Evolutionary conservation across 2,113 vertebrate genomes (phyloP).

Genomic region (Astatoreochromis straeleni): DNA sequence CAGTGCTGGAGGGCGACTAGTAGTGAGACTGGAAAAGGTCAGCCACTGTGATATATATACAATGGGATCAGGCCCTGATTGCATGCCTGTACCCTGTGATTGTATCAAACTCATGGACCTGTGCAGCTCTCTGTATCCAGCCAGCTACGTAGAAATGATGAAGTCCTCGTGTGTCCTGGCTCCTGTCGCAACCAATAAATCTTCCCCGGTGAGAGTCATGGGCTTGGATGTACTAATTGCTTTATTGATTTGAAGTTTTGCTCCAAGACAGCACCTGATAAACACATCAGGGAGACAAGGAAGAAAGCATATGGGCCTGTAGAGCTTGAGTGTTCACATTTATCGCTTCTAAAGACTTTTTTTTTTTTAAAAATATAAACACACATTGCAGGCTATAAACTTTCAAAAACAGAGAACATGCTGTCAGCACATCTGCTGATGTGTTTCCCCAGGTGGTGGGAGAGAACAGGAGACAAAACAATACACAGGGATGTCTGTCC

Average conservation of each 20-base stretch:
- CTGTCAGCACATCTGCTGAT: constrained; percentile 28
- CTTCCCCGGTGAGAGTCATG: constrained; percentile 35
- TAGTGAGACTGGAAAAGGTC: constrained; percentile 23
- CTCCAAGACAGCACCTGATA: constrained; percentile 52
- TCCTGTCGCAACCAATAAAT: constrained; percentile 51
- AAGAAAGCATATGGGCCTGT: constrained; percentile 25
- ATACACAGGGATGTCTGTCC: constrained; percentile 19
- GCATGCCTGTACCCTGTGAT: not conserved
- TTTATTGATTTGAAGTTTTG: constrained; percentile 67
- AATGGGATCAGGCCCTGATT: not conserved
- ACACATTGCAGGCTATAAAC: constrained; percentile 28
- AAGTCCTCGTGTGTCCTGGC: constrained; percentile 25
- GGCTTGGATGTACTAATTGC: constrained; percentile 66
- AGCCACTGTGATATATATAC: constrained; percentile 5
- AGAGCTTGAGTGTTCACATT: not conserved
- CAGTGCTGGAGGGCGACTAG: not conserved
- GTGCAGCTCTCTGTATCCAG: not conserved
- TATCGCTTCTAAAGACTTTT: constrained; percentile 7
- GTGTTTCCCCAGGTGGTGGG: constrained; percentile 21
- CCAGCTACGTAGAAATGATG: constrained; percentile 36
- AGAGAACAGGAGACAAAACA: not conserved
- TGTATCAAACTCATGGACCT: not conserved
- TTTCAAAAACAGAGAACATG: constrained; percentile 13
- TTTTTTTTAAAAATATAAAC: not conserved
- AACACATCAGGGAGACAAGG: constrained; percentile 52